Percentiles rank a stretch among this genome's conserved stretches.
These are phyloP conservation scores for Colletes collaris DNA, from an alignment of 2,888 invertebrate genomes.

Conservation along the genomic window DNA sequence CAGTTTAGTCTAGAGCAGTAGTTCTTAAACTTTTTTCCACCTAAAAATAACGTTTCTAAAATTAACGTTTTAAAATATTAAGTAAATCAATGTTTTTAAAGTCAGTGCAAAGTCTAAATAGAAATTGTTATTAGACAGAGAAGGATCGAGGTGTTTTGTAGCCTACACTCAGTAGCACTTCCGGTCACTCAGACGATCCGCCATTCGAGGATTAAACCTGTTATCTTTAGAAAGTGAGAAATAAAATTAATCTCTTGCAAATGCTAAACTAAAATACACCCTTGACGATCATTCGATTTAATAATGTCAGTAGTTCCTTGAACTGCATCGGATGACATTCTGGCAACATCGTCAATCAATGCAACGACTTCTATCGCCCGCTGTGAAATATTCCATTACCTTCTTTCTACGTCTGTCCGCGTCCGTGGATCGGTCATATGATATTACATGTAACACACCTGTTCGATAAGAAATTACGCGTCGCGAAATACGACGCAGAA, in stretches of 20 bases:
- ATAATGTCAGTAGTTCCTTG: slow-evolving; percentile 2
- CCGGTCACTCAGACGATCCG: no score
- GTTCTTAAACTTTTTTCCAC: no score
- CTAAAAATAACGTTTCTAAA: no score
- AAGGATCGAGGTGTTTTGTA: no score
- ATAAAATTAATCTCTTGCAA: background rate
- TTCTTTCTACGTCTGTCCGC: slow-evolving; percentile 20
- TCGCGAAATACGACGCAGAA: background rate
- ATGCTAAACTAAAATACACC: no score
- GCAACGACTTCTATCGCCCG: slow-evolving; percentile 18
- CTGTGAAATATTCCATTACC: slow-evolving; percentile 34
- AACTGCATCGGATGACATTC: slow-evolving; percentile 13
- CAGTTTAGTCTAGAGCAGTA: no score
- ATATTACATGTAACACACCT: slow-evolving; percentile 9
- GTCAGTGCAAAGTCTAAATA: no score
- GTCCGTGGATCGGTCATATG: slow-evolving; percentile 26
- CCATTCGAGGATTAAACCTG: no score
- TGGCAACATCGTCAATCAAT: slow-evolving; percentile 24
- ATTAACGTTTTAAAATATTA: no score
- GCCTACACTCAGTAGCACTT: no score
- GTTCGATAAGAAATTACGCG: background rate
- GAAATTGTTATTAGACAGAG: no score
- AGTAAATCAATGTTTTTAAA: no score
- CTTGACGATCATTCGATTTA: background rate
- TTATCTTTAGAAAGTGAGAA: background rate